These are phyloP conservation scores for Eupithecia subumbrata DNA, from an alignment of 2,888 invertebrate species.

Conservation along the genomic window DNA sequence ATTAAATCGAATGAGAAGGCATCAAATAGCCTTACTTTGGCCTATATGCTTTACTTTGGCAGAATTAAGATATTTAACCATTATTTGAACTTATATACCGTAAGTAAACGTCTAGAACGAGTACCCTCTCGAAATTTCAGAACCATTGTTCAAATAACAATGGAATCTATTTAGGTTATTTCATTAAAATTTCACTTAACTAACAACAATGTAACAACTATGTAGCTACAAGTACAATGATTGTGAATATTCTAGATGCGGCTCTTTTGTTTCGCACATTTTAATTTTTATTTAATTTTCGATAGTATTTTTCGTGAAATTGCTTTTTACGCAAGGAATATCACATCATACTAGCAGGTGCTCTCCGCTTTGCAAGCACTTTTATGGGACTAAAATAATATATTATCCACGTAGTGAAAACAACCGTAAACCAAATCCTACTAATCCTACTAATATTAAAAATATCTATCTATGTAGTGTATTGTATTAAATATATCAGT, in stretches of 20 bases:
- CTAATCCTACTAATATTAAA: too few relatives aligned
- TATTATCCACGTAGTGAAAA: too few relatives aligned
- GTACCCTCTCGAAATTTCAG: background rate
- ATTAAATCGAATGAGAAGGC: background rate
- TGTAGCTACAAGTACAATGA: background rate
- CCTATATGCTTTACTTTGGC: background rate
- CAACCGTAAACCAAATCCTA: background rate
- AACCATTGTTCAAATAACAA: slow-evolving; percentile 1
- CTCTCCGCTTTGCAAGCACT: background rate
- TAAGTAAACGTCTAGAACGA: background rate
- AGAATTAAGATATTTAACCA: background rate
- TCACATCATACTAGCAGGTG: background rate
- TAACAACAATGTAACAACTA: background rate
- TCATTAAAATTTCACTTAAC: background rate
- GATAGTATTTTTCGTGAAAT: background rate
- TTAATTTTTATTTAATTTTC: background rate
- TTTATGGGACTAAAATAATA: background rate
- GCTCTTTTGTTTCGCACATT: background rate
- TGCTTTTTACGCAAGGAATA: background rate
- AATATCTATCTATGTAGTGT: too few relatives aligned
- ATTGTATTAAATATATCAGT: too few relatives aligned
- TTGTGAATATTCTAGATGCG: background rate
- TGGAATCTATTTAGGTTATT: background rate
- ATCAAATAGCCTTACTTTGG: background rate
- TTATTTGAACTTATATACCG: background rate